Base-by-base conservation (phyloP, 2,888 invertebrate species). In the Physocephala rufipes region DNA sequence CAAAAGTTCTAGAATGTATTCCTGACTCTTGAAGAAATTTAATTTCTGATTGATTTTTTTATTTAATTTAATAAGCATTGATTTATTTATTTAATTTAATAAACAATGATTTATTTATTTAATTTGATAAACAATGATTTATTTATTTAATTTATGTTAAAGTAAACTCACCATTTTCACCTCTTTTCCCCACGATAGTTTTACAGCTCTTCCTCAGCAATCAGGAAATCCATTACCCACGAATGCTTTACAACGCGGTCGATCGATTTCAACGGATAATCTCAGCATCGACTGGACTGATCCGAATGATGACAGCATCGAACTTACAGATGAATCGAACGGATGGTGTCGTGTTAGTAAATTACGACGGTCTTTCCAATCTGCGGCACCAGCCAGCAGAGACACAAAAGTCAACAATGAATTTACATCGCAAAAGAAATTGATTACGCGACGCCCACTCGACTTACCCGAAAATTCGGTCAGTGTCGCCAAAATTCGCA, bases 281-380 rank as follows among this genome's bases (percentile, higher is more conserved):
- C 81, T 86, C 71, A 83, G 84, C 75, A 82, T 83, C 74, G 84
- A 84, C 67, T 82, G 84, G 81, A 36, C 4, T 36, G 82, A 83
- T 69, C 76, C 74, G 68, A 73, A 79, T 71, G 74, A 67, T 70
- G 75, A 73, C 66, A 78, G 76, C 58, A 72, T 74, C 71, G 87
- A 87, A 47, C 15, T 51, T 4, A 49, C 45, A 19, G 87, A 89
- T 64, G 88, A 88, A 79, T 88, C 89, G 43, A 87, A 88, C 1
- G 90, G 89, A 80, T 92, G 93, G 91, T 86, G 88, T 67, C 88
- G 91, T 76, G 89, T 90, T 64, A 91, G 91, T 16, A 89, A 89
- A 78, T 86, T 89, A 72, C 88, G 91, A 59, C 87, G 90, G 73
- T 91, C 92, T 4, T 86, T 93, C 76, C 91, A 93, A 79, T 90